A percentile compares a stretch with the other conserved stretches of the same genome.
Conservation (phyloP, 2,113 vertebrate species). For the Ammodytes marinus region DNA sequence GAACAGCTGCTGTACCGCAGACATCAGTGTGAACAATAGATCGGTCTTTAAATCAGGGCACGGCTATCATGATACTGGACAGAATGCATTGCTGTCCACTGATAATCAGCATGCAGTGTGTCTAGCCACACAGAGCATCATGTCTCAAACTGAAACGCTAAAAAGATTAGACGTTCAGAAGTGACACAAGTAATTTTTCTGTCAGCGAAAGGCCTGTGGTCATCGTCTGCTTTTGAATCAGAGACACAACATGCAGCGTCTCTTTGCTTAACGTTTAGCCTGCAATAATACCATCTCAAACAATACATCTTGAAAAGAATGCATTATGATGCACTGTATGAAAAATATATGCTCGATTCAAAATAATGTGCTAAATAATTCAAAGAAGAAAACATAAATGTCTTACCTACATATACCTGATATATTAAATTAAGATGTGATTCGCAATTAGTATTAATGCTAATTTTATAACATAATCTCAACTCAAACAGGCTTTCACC, state of each 20-base stretch:
- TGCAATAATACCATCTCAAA: constrained; percentile 12
- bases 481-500: neutral
- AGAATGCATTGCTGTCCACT: constrained; percentile 52
- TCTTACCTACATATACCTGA: neutral
- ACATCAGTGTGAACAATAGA: constrained; percentile 68
- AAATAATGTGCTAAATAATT: neutral
- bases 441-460: neutral
- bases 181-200: constrained; percentile 37
- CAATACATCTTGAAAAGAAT: constrained; percentile 21
- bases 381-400: neutral
- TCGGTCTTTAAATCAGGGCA: constrained; percentile 55
- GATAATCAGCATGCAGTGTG: constrained; percentile 53
- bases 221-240: no score
- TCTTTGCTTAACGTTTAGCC: constrained; percentile 42
- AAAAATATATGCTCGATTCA: constrained; percentile 18
- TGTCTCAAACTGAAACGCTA: constrained; percentile 48
- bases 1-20: constrained; percentile 69
- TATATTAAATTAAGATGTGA: neutral
- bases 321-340: neutral
- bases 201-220: constrained; percentile 48
- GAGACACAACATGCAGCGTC: constrained; percentile 25
- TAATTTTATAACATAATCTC: neutral
- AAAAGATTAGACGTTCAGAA: constrained; percentile 41
- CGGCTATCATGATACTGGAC: constrained; percentile 49
- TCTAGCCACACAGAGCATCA: constrained; percentile 46